Evolutionary conservation across 1,140 invertebrate genomes (phyloP).

Genomic region (Drosophila baimaii): DNA sequence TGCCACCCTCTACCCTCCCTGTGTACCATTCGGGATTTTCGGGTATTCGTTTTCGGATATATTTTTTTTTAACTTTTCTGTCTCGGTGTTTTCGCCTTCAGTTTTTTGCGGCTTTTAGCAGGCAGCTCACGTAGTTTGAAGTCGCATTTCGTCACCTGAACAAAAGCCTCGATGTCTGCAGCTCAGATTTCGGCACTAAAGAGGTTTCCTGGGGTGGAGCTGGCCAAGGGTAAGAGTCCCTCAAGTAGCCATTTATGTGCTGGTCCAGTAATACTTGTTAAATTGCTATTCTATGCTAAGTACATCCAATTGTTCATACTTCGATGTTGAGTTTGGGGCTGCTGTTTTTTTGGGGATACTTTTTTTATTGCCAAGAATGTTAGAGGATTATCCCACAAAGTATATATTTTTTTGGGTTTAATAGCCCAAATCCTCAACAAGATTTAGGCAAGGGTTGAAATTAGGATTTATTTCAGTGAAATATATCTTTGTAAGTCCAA

Average conservation of each 20-base stretch:
- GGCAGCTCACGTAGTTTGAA: slow-evolving; percentile 72
- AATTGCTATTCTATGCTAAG: slow-evolving; percentile 59
- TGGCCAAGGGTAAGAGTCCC: slow-evolving; percentile 17
- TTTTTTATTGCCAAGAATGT: slow-evolving; percentile 28
- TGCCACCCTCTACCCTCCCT: slow-evolving; percentile 31
- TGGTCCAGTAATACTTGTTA: slow-evolving; percentile 57
- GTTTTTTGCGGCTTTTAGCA: slow-evolving; percentile 55
- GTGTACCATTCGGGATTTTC: slow-evolving; percentile 12
- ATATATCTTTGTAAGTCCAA: not conserved
- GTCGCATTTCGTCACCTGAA: slow-evolving; percentile 78
- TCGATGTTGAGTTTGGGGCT: slow-evolving; percentile 6
- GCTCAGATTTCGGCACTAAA: slow-evolving; percentile 46
- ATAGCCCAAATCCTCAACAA: not conserved
- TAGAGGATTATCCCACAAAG: not conserved
- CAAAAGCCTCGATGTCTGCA: slow-evolving; percentile 36
- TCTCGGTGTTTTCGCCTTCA: slow-evolving; percentile 33
- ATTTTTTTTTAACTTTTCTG: slow-evolving; percentile 24
- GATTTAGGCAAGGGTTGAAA: not conserved
- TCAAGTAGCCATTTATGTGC: slow-evolving; percentile 62
- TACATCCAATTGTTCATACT: slow-evolving; percentile 57
- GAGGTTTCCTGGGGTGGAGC: not conserved
- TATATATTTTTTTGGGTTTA: not conserved
- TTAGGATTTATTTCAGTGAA: not conserved
- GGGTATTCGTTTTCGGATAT: slow-evolving; percentile 45
- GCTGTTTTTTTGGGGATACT: slow-evolving; percentile 7